These are phyloP conservation scores for Drosophila pseudoananassae DNA, from an alignment of 1,140 invertebrate genomes.

Conservation along the genomic window DNA sequence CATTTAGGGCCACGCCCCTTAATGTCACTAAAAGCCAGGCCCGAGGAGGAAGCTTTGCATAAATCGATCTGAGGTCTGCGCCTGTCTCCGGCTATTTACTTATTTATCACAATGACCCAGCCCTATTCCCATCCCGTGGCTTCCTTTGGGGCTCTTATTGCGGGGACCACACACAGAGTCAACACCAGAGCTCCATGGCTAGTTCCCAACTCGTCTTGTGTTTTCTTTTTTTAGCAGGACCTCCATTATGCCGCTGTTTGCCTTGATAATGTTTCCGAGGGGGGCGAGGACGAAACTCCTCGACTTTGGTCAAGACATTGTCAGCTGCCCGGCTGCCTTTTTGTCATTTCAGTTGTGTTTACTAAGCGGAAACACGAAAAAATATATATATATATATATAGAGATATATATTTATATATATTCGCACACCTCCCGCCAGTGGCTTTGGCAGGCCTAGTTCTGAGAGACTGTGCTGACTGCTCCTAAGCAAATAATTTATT, in stretches of 20 bases:
- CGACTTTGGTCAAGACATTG: conserved; percentile 48
- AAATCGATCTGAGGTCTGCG: conserved; percentile 64
- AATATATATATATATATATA: conserved; percentile 26
- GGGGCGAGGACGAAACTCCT: conserved; percentile 1
- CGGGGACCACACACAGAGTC: conserved; percentile 65
- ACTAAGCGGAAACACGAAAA: conserved; percentile 70
- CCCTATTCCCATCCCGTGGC: conserved; percentile 50
- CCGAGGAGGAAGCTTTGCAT: conserved; percentile 49
- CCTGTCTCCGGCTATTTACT: conserved; percentile 71
- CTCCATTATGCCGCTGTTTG: conserved; percentile 78
- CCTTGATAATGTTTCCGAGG: conserved; percentile 69
- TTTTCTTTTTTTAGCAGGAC: conserved; percentile 29
- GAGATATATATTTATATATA: conserved; percentile 30
- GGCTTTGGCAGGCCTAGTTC: conserved; percentile 45
- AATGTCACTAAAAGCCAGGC: conserved; percentile 58
- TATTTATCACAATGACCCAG: conserved; percentile 78
- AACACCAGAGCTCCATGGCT: conserved; percentile 13
- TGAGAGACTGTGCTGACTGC: conserved; percentile 12
- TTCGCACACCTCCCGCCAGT: conserved; percentile 52
- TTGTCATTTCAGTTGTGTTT: conserved; percentile 81
- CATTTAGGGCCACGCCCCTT: conserved; percentile 69
- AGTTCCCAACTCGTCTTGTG: conserved; percentile 32
- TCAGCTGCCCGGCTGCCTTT: conserved; percentile 63
- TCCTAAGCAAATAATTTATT: conserved; percentile 79
- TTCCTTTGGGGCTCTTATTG: conserved; percentile 36